Conservation (phyloP, 2,113 vertebrate species). For the Prietella phreatophila region DNA sequence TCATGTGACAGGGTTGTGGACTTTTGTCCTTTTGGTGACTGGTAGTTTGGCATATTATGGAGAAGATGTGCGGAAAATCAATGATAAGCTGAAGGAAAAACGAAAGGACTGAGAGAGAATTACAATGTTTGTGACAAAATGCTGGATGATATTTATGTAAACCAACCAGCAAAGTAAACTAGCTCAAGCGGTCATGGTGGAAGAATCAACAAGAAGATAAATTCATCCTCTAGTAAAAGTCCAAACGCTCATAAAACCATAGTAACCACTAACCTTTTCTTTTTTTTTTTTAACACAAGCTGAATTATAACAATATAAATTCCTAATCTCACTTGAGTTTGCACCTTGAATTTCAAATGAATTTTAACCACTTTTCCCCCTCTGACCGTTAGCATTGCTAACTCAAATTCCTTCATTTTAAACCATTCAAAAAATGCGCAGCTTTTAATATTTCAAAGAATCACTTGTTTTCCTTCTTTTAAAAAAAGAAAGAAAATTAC, state of each 20-base stretch:
- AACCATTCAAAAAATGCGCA: not conserved
- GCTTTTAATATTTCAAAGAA: not conserved
- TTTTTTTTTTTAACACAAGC: not conserved
- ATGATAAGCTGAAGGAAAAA: not conserved
- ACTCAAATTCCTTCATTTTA: not conserved
- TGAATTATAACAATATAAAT: not conserved
- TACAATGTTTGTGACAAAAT: not conserved
- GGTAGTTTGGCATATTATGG: not conserved
- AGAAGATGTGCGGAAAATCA: conserved; percentile 1
- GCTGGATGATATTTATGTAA: not conserved
- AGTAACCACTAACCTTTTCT: not conserved
- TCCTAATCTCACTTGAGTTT: not conserved
- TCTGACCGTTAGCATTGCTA: not conserved
- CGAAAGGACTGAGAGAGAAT: not conserved
- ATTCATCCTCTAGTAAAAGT: not conserved
- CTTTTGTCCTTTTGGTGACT: not conserved
- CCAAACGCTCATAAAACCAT: not conserved
- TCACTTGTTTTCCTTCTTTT: not conserved
- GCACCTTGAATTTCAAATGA: not conserved
- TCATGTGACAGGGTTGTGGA: conserved; percentile 6
- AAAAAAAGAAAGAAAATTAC: too few relatives aligned
- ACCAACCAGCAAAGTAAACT: not conserved
- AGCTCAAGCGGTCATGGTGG: not conserved
- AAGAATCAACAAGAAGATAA: not conserved
- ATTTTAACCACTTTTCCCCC: not conserved